phyloP scores from a whole-genome alignment of 2,888 invertebrate genomes.

The Tuberolachnus salignus region DNA sequence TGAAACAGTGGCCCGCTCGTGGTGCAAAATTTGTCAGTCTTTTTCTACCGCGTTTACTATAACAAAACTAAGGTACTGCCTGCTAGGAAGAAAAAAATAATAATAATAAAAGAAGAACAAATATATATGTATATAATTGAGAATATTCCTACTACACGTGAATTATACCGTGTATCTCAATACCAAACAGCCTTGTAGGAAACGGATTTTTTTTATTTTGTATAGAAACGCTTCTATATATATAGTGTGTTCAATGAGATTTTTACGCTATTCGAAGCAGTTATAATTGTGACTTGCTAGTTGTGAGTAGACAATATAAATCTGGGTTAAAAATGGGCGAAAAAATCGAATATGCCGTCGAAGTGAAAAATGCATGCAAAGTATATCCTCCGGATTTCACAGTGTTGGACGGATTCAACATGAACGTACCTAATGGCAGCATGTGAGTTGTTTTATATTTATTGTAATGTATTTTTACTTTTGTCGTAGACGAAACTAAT shows the following conservation, averaged over 20 bases:
- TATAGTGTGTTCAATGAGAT: neutral
- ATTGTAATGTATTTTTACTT: neutral
- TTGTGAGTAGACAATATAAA: neutral
- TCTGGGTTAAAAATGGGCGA: constrained; percentile 48
- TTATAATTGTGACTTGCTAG: neutral
- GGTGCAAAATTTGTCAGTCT: no score
- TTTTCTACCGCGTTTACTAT: no score
- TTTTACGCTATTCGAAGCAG: constrained; percentile 7
- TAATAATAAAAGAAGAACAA: no score
- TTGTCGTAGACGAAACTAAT: neutral
- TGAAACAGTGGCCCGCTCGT: no score
- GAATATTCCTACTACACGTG: constrained; percentile 1
- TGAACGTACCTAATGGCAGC: constrained; percentile 27
- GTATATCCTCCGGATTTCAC: neutral
- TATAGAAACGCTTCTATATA: neutral
- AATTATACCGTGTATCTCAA: neutral
- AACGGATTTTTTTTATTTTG: neutral
- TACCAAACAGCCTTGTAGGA: constrained; percentile 17
- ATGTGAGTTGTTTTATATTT: constrained; percentile 30
- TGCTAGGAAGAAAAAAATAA: no score
- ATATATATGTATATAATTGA: no score
- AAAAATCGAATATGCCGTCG: neutral
- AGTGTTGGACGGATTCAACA: constrained; percentile 29
- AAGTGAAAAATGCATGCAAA: constrained; percentile 42
- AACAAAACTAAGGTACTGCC: no score